Conservation (phyloP, 1,140 invertebrate genomes). For the Scaptodrosophila lebanonensis region DNA sequence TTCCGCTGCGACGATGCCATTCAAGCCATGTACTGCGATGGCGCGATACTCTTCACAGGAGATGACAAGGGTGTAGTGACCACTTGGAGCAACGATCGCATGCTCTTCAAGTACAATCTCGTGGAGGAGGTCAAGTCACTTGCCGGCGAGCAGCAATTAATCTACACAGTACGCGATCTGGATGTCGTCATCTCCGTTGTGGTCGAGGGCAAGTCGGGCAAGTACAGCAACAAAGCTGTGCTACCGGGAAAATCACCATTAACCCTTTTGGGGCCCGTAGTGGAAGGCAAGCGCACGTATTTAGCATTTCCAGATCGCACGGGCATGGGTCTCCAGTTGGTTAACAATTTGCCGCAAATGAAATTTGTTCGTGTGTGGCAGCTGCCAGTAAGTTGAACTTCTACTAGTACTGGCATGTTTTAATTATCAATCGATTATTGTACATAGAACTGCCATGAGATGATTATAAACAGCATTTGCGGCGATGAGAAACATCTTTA, state of each 20-base stretch:
- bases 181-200: conserved; percentile 65
- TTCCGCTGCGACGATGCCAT: conserved; percentile 68
- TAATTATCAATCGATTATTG: not conserved
- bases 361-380: conserved; percentile 53
- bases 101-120: conserved; percentile 72
- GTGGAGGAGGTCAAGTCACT: conserved; percentile 74
- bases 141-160: conserved; percentile 55
- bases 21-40: conserved; percentile 64
- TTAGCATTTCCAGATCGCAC: conserved; percentile 66
- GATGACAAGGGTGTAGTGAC: conserved; percentile 75
- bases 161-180: conserved; percentile 69
- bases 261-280: conserved; percentile 48
- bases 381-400: conserved; percentile 34
- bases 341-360: conserved; percentile 47
- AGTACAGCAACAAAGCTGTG: conserved; percentile 67
- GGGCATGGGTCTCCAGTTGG: conserved; percentile 64
- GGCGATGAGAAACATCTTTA: conserved; percentile 52
- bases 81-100: conserved; percentile 71
- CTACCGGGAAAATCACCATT: conserved; percentile 66
- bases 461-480: conserved; percentile 69
- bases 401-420: not conserved
- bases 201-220: conserved; percentile 58
- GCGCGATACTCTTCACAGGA: conserved; percentile 61
- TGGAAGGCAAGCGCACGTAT: conserved; percentile 43
- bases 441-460: conserved; percentile 64